Evolutionary conservation across 2,113 vertebrate species (phyloP), one percentile per base, ranked within the genome.

Genomic region (Arvicanthis niloticus): DNA sequence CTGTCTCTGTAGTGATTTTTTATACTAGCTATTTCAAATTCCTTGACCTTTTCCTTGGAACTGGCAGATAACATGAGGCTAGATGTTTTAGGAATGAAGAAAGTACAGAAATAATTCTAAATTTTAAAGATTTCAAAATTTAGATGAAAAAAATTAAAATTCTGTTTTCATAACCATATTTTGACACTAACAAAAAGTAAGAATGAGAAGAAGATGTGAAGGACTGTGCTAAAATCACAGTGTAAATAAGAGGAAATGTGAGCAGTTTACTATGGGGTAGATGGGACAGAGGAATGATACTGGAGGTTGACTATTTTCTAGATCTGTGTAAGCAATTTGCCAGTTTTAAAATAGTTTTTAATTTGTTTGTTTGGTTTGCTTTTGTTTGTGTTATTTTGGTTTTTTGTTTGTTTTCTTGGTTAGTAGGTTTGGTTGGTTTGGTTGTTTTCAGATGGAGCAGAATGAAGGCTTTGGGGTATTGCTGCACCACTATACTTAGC

Each of bases 21-120:
- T 19, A 78, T 42, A 91, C 82, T n/a, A 91, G 37, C 56, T 95
- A 60, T 68, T 96, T 95, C 78, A 93, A 94, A 86, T 77, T 17
- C 48, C 67, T 77, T 60, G 84, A 3, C 45, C 40, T 42, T 42
- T 96, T 45, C 45, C 45, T 29, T 21, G 21, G 26, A 15, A 73
- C 16, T 21, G 2, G 37, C 2, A 78, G 1, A 21, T 58, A 21
- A n/a, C 6, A 3, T 21, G 13, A 4, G 62, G 48, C 1, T 19
- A 4, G 5, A 10, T 37, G 70, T 88, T 16, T 22, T 67, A 42
- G 3, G 8, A 37, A 24, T 12, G 67, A 60, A 45, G 34, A 5
- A 82, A n/a, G 2, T 4, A 7, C 19, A 58, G 7, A 72, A 17
- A 22, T 29, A 17, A 88, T 37, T 7, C 16, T 68, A 26, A 34